These are phyloP conservation scores for Drosophila athabasca DNA, from an alignment of 1,140 invertebrate genomes.

Conservation along the genomic window DNA sequence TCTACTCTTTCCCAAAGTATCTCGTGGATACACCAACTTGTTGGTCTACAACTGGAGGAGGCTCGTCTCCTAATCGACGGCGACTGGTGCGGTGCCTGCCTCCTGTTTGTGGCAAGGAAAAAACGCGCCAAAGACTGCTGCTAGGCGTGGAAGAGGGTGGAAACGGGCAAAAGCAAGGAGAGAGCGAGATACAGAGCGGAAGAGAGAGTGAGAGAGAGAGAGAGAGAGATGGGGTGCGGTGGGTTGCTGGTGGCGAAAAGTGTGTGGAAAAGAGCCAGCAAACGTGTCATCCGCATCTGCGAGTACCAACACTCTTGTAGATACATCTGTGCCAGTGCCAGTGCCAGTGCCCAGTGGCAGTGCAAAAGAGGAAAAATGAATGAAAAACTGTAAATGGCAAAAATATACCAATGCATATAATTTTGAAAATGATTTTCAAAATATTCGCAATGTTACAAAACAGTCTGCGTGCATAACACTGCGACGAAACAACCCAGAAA, in stretches of 20 bases:
- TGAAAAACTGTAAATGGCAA: too few relatives aligned
- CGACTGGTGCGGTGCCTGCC: neutral
- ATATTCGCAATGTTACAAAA: conserved; percentile 7
- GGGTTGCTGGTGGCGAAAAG: conserved; percentile 2
- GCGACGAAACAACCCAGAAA: conserved; percentile 1
- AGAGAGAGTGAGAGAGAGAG: neutral
- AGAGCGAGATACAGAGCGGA: conserved; percentile 6
- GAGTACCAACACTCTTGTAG: too few relatives aligned
- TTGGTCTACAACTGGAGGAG: too few relatives aligned
- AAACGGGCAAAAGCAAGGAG: conserved; percentile 6
- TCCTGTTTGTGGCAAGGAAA: conserved; percentile 27
- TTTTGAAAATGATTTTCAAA: neutral
- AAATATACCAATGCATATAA: neutral
- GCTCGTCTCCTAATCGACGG: too few relatives aligned
- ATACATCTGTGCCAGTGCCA: too few relatives aligned
- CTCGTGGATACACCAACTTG: conserved; percentile 15
- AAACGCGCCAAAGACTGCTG: conserved; percentile 55
- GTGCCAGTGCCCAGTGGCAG: too few relatives aligned
- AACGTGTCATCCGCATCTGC: too few relatives aligned
- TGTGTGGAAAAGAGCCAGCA: conserved; percentile 10
- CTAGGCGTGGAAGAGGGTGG: conserved; percentile 1
- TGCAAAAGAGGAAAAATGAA: too few relatives aligned
- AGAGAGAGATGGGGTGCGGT: neutral
- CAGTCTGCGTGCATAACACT: too few relatives aligned
- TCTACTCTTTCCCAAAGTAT: conserved; percentile 24